A percentile compares a stretch with the other conserved stretches of the same genome.
These are phyloP conservation scores for Conus betulinus DNA, from an alignment of 1,140 invertebrate genomes.

Conservation along the genomic window DNA sequence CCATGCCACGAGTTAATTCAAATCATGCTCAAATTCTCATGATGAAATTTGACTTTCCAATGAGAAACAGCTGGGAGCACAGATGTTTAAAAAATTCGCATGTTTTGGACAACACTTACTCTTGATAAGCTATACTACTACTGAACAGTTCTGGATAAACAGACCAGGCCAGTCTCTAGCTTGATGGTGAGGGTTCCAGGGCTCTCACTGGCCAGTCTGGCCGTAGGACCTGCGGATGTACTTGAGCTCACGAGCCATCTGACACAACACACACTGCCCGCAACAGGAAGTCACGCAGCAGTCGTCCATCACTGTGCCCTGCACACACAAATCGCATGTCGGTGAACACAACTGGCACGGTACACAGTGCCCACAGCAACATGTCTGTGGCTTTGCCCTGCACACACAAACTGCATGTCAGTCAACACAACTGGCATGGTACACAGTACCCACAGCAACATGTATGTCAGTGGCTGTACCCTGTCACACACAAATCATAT, in stretches of 20 bases:
- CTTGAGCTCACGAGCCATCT: conserved; percentile 35
- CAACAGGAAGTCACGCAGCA: conserved; percentile 28
- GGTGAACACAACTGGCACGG: background rate
- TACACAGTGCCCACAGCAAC: background rate
- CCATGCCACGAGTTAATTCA: too few relatives aligned
- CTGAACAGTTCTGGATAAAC: too few relatives aligned
- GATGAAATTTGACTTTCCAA: too few relatives aligned
- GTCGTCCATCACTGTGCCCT: conserved; percentile 42
- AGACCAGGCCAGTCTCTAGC: too few relatives aligned
- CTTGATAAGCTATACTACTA: too few relatives aligned
- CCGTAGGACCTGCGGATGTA: background rate
- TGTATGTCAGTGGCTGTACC: background rate
- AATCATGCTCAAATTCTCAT: too few relatives aligned
- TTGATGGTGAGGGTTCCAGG: too few relatives aligned
- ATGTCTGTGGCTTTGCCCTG: background rate
- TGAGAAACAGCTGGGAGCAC: too few relatives aligned
- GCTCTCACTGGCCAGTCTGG: background rate
- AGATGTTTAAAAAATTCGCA: too few relatives aligned
- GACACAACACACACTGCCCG: conserved; percentile 31
- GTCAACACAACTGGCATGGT: background rate
- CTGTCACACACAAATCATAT: too few relatives aligned
- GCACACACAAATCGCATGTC: background rate
- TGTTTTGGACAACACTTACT: too few relatives aligned
- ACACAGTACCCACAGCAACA: background rate
- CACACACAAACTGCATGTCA: too few relatives aligned